These are phyloP conservation scores for Tupiocoris notatus DNA, from an alignment of 2,888 invertebrate species.

Conservation along the genomic window DNA sequence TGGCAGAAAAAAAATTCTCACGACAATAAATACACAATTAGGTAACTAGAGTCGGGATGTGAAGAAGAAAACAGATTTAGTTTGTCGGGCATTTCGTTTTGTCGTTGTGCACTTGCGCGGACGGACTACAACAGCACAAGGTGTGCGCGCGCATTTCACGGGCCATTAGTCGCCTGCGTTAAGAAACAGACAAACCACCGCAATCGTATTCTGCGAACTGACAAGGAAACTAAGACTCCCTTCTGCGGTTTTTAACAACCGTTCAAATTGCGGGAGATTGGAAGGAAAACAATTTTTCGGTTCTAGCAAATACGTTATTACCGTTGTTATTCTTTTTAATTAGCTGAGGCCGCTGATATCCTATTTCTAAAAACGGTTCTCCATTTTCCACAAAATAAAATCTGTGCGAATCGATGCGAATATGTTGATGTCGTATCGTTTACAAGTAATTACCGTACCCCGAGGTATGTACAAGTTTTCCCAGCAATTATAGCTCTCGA, in stretches of 20 bases:
- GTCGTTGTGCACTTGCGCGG: neutral
- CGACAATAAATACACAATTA: constrained; percentile 10
- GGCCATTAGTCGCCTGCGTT: neutral
- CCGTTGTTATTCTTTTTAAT: too few relatives aligned
- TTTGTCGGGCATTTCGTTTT: neutral
- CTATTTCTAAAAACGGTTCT: too few relatives aligned
- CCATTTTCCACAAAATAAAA: too few relatives aligned
- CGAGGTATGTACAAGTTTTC: too few relatives aligned
- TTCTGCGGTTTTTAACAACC: neutral
- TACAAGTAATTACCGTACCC: neutral
- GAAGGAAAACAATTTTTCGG: too few relatives aligned
- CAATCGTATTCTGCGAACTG: neutral
- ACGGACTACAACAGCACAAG: neutral
- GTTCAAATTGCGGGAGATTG: too few relatives aligned
- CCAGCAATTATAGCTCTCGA: too few relatives aligned
- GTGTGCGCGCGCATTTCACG: constrained; percentile 2
- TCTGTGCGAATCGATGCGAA: too few relatives aligned
- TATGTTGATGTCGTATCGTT: too few relatives aligned
- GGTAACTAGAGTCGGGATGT: neutral
- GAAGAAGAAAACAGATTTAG: neutral
- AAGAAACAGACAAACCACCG: neutral
- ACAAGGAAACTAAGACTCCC: neutral
- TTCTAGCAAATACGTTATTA: too few relatives aligned
- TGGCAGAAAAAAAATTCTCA: neutral
- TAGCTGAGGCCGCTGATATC: too few relatives aligned